A percentile compares a stretch with the other conserved stretches of the same genome.
Conservation (phyloP, 2,797 vertebrate genomes). For the Graptemys geographica region DNA sequence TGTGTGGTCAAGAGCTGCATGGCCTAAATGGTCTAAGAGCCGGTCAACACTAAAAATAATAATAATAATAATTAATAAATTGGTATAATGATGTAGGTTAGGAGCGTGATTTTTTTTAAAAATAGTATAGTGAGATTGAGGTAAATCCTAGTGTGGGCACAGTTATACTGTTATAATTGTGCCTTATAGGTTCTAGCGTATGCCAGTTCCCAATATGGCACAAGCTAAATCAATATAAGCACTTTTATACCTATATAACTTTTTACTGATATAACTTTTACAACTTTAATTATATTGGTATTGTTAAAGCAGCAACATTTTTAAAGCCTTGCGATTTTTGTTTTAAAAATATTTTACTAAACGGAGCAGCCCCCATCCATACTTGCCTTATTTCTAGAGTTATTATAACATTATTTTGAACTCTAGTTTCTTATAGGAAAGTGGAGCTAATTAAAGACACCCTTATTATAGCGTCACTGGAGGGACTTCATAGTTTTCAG, state of each 20-base stretch:
- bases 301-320: background rate
- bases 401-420: background rate
- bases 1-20: background rate
- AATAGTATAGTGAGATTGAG: accelerated
- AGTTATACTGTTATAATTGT: background rate
- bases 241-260: background rate
- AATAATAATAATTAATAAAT: background rate
- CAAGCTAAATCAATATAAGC: accelerated
- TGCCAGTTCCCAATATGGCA: background rate
- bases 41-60: background rate
- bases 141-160: background rate
- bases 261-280: background rate
- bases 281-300: background rate
- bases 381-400: background rate
- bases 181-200: accelerated
- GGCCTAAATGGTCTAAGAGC: background rate
- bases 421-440: conserved; percentile 6
- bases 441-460: background rate
- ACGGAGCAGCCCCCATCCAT: background rate
- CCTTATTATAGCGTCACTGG: conserved; percentile 35
- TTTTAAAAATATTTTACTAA: background rate
- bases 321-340: background rate
- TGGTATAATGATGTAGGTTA: background rate
- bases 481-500: conserved; percentile 56
- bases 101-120: background rate